These are phyloP conservation scores for Pogonocherus hispidulus DNA, from an alignment of 2,888 invertebrate species.

Conservation along the genomic window DNA sequence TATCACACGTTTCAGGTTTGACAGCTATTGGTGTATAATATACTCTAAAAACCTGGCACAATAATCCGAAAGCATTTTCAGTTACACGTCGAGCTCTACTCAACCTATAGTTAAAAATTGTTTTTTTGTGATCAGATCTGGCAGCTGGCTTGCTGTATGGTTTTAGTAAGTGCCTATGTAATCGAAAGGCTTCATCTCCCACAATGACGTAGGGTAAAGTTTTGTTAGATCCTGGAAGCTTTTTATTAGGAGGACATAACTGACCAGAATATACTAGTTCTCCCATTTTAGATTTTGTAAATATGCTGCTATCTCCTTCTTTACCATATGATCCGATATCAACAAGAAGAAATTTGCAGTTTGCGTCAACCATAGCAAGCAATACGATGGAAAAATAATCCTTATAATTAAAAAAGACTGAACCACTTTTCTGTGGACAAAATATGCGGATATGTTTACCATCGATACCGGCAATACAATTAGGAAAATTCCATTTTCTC, in stretches of 20 bases:
- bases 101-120: constrained; percentile 17
- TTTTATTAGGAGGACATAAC: not conserved
- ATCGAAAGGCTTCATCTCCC: constrained; percentile 14
- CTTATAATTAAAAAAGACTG: not conserved
- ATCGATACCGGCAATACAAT: not conserved
- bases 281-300: not conserved
- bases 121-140: not conserved
- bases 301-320: not conserved
- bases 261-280: not conserved
- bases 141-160: not conserved
- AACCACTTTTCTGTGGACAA: not conserved
- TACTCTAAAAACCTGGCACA: not conserved
- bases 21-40: constrained; percentile 3
- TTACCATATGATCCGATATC: constrained; percentile 3
- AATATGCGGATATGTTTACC: not conserved
- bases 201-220: not conserved
- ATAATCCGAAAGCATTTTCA: constrained; percentile 16
- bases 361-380: constrained; percentile 9
- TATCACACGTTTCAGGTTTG: not conserved
- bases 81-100: constrained; percentile 1
- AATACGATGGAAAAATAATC: constrained; percentile 4
- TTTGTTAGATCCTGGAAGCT: not conserved
- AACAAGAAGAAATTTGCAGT: not conserved
- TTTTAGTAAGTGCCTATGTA: constrained; percentile 17
- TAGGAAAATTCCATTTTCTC: not conserved